phyloP scores from a whole-genome alignment of 2,888 invertebrate genomes.

The Gastracanthus pulcherrimus region DNA sequence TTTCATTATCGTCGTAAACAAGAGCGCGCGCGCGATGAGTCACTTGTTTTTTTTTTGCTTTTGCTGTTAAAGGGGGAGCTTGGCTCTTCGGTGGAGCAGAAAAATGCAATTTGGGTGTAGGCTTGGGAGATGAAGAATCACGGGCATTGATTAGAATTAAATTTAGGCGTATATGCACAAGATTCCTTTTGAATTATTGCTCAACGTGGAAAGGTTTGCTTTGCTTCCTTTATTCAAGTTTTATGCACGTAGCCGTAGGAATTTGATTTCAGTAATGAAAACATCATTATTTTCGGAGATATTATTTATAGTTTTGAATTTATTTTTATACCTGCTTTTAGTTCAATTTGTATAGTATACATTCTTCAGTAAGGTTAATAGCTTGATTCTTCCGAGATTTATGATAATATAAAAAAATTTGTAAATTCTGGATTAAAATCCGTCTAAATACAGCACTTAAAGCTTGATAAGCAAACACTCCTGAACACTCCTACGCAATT shows the following conservation, averaged over 20 bases:
- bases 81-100: conserved; percentile 16
- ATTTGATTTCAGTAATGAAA: background rate
- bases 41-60: conserved; percentile 36
- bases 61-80: conserved; percentile 14
- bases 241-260: background rate
- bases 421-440: conserved; percentile 40
- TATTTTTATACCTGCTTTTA: background rate
- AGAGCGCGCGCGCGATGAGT: conserved; percentile 40
- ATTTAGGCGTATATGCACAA: conserved; percentile 39
- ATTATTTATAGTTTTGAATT: background rate
- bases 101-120: conserved; percentile 42
- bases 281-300: background rate
- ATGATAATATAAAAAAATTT: conserved; percentile 48
- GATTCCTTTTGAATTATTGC: conserved; percentile 39
- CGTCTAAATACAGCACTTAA: conserved; percentile 24
- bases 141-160: conserved; percentile 49
- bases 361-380: conserved; percentile 32
- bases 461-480: conserved; percentile 35
- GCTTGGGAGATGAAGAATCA: background rate
- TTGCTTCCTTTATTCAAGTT: background rate
- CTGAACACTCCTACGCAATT: conserved; percentile 33
- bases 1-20: conserved; percentile 57
- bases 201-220: background rate
- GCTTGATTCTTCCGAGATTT: conserved; percentile 42
- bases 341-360: conserved; percentile 25